phyloP scores from a whole-genome alignment of 2,797 vertebrate species.

The Semotilus atromaculatus region DNA sequence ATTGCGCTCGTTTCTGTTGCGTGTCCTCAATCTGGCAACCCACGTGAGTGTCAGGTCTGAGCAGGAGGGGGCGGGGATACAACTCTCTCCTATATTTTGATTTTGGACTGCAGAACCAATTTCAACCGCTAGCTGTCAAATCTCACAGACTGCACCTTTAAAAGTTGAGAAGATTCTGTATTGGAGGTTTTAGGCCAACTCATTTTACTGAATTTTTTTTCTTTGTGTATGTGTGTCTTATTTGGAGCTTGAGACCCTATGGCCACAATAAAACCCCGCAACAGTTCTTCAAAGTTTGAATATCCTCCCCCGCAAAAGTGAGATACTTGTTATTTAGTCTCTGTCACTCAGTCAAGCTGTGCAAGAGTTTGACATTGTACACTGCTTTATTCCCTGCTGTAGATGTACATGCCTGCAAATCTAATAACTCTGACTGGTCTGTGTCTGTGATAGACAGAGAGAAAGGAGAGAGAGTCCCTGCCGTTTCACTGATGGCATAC shows the following conservation, averaged over 20 bases:
- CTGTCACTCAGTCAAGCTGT: constrained; percentile 31
- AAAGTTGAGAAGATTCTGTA: not conserved
- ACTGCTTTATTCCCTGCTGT: constrained; percentile 40
- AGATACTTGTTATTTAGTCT: constrained; percentile 34
- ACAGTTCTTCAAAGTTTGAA: constrained; percentile 1
- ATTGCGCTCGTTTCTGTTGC: no score
- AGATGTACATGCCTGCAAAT: constrained; percentile 45
- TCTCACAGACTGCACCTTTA: no score
- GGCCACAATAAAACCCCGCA: not conserved
- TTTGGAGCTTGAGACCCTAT: not conserved
- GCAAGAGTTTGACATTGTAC: constrained; percentile 36
- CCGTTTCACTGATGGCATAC: constrained; percentile 58
- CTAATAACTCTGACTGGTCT: constrained; percentile 39
- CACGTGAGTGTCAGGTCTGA: no score
- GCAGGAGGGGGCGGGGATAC: no score
- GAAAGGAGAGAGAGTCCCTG: constrained; percentile 45
- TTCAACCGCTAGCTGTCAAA: no score
- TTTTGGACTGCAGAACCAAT: no score
- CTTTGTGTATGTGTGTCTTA: not conserved
- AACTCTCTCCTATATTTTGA: no score
- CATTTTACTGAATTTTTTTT: not conserved
- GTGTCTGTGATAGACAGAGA: constrained; percentile 22
- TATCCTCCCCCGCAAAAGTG: not conserved
- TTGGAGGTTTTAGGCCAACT: not conserved
- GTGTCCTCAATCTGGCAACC: no score